phyloP scores from a whole-genome alignment of 1,140 invertebrate genomes.

The Zaprionus taronus region DNA sequence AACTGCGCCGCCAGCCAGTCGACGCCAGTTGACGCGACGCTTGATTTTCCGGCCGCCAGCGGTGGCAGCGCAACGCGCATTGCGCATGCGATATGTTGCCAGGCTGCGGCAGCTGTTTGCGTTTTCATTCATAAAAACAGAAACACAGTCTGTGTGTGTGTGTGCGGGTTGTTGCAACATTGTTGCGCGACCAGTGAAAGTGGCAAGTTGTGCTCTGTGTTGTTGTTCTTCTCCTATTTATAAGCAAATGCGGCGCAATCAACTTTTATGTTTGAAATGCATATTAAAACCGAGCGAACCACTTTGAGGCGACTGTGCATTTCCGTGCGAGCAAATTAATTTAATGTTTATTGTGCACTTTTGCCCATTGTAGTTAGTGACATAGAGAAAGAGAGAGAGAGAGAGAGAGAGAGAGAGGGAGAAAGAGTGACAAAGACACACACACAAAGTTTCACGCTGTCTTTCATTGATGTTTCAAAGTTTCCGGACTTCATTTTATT shows the following conservation, averaged over 20 bases:
- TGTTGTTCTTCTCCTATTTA: slow-evolving; percentile 12
- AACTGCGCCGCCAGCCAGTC: slow-evolving; percentile 54
- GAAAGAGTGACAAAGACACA: neutral
- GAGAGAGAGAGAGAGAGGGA: no score
- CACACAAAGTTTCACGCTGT: neutral
- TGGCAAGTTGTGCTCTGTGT: slow-evolving; percentile 11
- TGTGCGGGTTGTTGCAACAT: slow-evolving; percentile 29
- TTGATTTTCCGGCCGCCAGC: slow-evolving; percentile 50
- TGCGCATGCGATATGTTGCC: slow-evolving; percentile 59
- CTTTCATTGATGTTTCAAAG: neutral
- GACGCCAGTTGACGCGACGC: slow-evolving; percentile 11
- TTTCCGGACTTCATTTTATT: neutral
- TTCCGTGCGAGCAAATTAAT: neutral
- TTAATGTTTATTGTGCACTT: slow-evolving; percentile 5
- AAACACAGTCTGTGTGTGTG: neutral
- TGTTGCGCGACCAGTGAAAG: slow-evolving; percentile 38
- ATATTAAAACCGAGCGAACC: slow-evolving; percentile 14
- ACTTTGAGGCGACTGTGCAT: neutral
- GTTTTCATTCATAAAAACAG: slow-evolving; percentile 59
- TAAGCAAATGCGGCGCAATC: slow-evolving; percentile 34
- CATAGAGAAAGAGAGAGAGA: no score
- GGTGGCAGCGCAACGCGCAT: slow-evolving; percentile 3
- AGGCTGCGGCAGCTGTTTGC: slow-evolving; percentile 42
- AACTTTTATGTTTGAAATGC: slow-evolving; percentile 20
- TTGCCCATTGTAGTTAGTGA: neutral